A percentile compares a stretch with the other conserved stretches of the same genome.
These are phyloP conservation scores for Hydrotaea diabolus DNA, from an alignment of 2,888 invertebrate genomes.

Conservation along the genomic window DNA sequence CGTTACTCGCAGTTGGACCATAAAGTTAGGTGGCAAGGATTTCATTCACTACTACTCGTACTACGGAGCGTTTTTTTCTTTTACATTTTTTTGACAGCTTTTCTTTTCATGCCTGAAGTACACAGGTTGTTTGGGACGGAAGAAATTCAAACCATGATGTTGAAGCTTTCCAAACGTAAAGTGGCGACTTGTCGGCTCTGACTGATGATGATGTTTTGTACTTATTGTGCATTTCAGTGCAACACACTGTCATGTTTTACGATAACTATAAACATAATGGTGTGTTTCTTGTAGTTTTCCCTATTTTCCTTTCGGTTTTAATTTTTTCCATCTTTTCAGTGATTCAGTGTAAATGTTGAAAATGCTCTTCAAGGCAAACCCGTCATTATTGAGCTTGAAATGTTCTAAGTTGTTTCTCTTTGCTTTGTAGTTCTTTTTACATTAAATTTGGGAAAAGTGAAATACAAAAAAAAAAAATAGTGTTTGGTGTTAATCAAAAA, in stretches of 20 bases:
- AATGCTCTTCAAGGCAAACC: neutral
- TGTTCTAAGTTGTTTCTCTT: neutral
- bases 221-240: neutral
- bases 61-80: too few relatives aligned
- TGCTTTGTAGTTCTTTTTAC: neutral
- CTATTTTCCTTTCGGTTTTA: neutral
- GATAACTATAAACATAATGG: neutral
- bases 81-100: neutral
- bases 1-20: constrained; percentile 17
- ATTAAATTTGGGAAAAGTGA: neutral
- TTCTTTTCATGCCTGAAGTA: constrained; percentile 27
- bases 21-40: constrained; percentile 19
- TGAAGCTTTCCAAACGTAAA: neutral
- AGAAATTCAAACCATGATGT: neutral
- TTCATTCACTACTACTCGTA: neutral
- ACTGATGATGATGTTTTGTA: neutral
- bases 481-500: neutral
- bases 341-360: neutral
- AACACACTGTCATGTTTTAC: neutral
- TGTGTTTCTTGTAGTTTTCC: neutral
- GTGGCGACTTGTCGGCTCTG: neutral
- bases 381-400: constrained; percentile 30
- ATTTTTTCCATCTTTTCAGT: neutral
- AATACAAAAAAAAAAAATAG: neutral
- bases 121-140: neutral